A percentile compares a stretch with the other conserved stretches of the same genome.
Conservation (phyloP, 2,797 vertebrate species). For the Uromys caudimaculatus region DNA sequence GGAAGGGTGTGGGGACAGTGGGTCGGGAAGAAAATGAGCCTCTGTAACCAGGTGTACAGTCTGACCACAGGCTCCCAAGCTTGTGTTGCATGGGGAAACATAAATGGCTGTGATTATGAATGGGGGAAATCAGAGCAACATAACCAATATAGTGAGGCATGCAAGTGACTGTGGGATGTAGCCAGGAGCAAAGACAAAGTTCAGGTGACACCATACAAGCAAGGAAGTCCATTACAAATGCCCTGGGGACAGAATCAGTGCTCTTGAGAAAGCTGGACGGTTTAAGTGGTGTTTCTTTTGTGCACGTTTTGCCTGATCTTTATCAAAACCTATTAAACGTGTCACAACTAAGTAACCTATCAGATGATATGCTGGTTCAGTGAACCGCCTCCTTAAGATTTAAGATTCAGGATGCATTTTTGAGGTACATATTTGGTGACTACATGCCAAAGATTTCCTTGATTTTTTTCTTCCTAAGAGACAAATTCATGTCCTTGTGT, state of each 20-base stretch:
- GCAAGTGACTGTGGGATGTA: neutral
- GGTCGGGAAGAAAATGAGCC: neutral
- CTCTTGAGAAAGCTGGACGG: neutral
- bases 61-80: neutral
- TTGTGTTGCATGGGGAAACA: neutral
- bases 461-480: neutral
- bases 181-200: neutral
- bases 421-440: neutral
- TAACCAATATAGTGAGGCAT: neutral
- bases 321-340: neutral
- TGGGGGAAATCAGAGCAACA: neutral
- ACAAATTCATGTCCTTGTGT: constrained; percentile 13
- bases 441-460: neutral
- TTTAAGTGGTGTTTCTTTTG: neutral
- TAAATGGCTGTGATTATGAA: neutral
- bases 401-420: neutral
- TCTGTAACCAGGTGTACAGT: neutral
- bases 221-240: neutral
- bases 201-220: neutral
- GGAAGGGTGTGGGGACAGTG: too few relatives aligned
- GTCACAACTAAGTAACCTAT: neutral
- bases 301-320: neutral
- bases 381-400: neutral
- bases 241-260: neutral
- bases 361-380: neutral